A percentile compares a stretch with the other conserved stretches of the same genome.
Conservation (phyloP, 2,888 invertebrate species). For the Portevinia maculata region DNA sequence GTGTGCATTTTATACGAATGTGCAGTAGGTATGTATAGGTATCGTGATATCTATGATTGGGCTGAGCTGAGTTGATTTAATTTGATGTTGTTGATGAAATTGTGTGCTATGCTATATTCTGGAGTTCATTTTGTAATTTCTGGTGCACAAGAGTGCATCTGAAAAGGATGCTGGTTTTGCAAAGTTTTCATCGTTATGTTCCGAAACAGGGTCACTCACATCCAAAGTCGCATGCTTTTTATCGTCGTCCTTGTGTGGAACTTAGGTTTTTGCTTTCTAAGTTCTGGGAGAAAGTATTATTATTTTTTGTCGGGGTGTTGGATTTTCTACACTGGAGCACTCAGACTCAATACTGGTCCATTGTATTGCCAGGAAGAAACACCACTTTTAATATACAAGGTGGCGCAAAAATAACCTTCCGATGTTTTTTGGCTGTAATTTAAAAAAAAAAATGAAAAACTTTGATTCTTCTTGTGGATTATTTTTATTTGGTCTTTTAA, state of each 20-base stretch:
- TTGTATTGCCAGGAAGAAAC: too few species aligned
- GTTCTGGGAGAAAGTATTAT: not conserved
- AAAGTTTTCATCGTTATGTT: slow-evolving; percentile 33
- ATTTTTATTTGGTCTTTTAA: too few species aligned
- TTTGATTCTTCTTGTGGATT: too few species aligned
- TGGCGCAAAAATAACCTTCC: too few species aligned
- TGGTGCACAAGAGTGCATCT: slow-evolving; percentile 56
- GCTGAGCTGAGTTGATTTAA: slow-evolving; percentile 53
- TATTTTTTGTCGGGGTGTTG: too few species aligned
- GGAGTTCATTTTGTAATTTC: slow-evolving; percentile 56
- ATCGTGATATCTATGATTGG: slow-evolving; percentile 13
- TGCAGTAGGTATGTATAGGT: not conserved
- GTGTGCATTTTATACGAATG: slow-evolving; percentile 6
- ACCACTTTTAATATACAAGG: too few species aligned
- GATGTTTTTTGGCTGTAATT: too few species aligned
- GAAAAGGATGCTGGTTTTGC: slow-evolving; percentile 39
- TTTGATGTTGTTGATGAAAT: slow-evolving; percentile 40
- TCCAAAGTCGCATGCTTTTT: slow-evolving; percentile 19
- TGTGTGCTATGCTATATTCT: slow-evolving; percentile 22
- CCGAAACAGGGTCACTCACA: slow-evolving; percentile 42
- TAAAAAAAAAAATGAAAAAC: too few species aligned
- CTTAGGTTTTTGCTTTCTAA: slow-evolving; percentile 16
- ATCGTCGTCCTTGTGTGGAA: slow-evolving; percentile 12
- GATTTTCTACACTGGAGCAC: too few species aligned
- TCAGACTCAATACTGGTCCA: too few species aligned